Base-by-base conservation (phyloP, 2,888 invertebrate genomes). In the Cylloceria caligata region DNA sequence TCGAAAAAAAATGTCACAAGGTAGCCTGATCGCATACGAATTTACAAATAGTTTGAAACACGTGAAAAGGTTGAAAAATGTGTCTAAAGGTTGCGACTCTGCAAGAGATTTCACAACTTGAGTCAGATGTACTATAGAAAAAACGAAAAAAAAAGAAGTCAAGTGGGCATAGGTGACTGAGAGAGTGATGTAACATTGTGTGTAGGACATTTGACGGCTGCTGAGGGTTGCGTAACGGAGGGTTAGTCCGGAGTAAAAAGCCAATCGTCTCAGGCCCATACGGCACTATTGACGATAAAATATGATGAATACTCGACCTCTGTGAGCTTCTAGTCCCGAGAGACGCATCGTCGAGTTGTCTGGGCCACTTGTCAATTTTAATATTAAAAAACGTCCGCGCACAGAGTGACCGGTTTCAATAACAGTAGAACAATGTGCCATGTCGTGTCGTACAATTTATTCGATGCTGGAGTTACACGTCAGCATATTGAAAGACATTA, bases 321-420 rank as follows among this genome's bases (percentile, higher is more conserved):
- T 47, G 42, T 76, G 69, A 52, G 55, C 52, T 47, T 9, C 64
- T 13, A 77, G 42, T 73, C 47, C 69, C 47, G 27, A 36, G 55
- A 47, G 77, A 39, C 45, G 45, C 36, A 55, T 81, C 81, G 62
- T 36, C 42, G 64, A 64, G 69, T 65, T 69, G 19, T 16, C 65
- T 52, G 47, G 55, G 49, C 76, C 67, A 60, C 72, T 81, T 81
- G 72, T 76, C 80, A 76, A 72, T 75, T 75, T 62, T 65, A 68
- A 72, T 81, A 80, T 81, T 77, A 76, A 76, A 81, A 81, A 21
- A 71, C 30, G 64, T 49, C 9, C 47, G 24, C 52, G 42, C 6
- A 42, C 2, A 24, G 24, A 64, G 24, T 5, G 39, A 6, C 42
- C 24, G 21, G n/a, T 64, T 42, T 21, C 39, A 24, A 19, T 36